Evolutionary conservation across 2,113 vertebrate genomes (phyloP).

Genomic region (Ptyas mucosa): DNA sequence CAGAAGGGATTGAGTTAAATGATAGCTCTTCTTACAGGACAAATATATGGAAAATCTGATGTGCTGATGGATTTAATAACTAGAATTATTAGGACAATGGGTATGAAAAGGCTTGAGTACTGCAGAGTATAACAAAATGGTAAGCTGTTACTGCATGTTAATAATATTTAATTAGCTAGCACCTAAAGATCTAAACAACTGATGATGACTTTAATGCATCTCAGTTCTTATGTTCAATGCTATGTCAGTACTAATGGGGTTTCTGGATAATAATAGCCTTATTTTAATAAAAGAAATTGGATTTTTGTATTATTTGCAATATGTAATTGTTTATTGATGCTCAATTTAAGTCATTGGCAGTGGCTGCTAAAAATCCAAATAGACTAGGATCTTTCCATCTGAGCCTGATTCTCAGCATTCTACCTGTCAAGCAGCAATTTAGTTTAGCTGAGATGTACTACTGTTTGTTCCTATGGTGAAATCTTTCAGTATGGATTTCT

Average conservation of each 20-base stretch:
- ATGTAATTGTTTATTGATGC: neutral
- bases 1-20: neutral
- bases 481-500: slow-evolving; percentile 46
- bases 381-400: slow-evolving; percentile 5
- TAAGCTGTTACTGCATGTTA: neutral
- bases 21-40: neutral
- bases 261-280: slow-evolving; percentile 49
- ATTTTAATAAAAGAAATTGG: slow-evolving; percentile 12
- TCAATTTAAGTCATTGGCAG: neutral
- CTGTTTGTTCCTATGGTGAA: slow-evolving; percentile 51
- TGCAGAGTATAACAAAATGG: neutral
- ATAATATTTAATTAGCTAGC: neutral
- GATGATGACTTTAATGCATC: slow-evolving; percentile 1
- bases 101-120: neutral
- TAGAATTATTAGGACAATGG: neutral
- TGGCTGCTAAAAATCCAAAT: neutral
- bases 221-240: neutral
- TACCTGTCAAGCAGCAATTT: neutral
- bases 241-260: slow-evolving; percentile 39
- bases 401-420: slow-evolving; percentile 21
- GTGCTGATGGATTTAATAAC: neutral
- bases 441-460: slow-evolving; percentile 33
- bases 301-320: slow-evolving; percentile 41
- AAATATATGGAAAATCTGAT: neutral
- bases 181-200: neutral